A percentile compares a stretch with the other conserved stretches of the same genome.
Conservation (phyloP, 2,888 invertebrate species). For the Petrophora chlorosata region DNA sequence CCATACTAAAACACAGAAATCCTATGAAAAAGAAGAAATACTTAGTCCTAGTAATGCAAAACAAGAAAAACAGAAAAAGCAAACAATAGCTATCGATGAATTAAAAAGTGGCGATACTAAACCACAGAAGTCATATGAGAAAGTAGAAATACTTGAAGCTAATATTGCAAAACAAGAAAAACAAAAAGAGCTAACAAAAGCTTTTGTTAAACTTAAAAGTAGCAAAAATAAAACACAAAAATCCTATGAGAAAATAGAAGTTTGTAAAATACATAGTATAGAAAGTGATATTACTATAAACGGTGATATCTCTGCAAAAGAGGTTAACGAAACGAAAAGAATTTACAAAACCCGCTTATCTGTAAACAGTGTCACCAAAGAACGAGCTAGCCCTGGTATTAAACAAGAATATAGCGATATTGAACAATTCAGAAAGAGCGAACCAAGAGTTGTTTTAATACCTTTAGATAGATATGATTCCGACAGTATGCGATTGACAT, state of each 20-base stretch:
- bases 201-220: background rate
- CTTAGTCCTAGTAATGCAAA: background rate
- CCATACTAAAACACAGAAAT: background rate
- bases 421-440: slow-evolving; percentile 13
- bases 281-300: background rate
- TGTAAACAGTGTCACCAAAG: slow-evolving; percentile 1
- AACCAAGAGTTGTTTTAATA: slow-evolving; percentile 24
- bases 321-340: slow-evolving; percentile 2
- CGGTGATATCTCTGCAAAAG: slow-evolving; percentile 3
- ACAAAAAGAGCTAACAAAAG: background rate
- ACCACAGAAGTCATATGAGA: background rate
- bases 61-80: background rate
- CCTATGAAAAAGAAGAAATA: too few relatives aligned
- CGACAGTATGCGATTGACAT: background rate
- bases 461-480: slow-evolving; percentile 16
- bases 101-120: background rate
- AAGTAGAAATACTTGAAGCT: background rate
- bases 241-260: background rate
- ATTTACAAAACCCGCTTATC: slow-evolving; percentile 10
- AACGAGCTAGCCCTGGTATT: slow-evolving; percentile 1
- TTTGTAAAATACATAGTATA: background rate
- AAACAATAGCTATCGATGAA: background rate
- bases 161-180: background rate
- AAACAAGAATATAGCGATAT: slow-evolving; percentile 9
- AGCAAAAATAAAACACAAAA: background rate